Conservation (phyloP, 2,113 vertebrate species). For the Malurus melanocephalus region DNA sequence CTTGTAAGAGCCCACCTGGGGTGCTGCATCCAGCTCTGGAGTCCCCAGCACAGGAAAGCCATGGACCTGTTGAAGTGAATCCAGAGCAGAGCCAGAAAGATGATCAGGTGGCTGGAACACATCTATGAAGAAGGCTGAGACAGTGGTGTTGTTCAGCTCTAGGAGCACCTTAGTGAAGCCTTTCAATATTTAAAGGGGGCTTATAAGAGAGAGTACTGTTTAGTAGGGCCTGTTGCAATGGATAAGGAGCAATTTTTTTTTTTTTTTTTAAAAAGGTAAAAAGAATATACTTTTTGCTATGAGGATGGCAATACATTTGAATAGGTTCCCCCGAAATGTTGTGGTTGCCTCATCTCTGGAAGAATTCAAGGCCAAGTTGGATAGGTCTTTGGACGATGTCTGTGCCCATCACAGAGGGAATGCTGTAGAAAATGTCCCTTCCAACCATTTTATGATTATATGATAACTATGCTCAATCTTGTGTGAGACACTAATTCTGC, state of each 20-base stretch:
- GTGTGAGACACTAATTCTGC: background rate
- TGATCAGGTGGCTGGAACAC: background rate
- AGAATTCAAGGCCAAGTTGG: rapidly evolving
- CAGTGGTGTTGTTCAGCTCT: background rate
- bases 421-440: background rate
- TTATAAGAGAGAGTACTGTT: background rate
- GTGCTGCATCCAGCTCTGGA: background rate
- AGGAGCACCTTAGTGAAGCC: background rate
- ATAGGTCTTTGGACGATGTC: background rate
- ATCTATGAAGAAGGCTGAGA: background rate
- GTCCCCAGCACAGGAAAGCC: background rate
- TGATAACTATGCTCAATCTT: background rate
- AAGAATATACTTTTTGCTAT: background rate
- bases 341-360: background rate
- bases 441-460: background rate
- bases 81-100: background rate
- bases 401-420: background rate
- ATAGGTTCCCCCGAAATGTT: rapidly evolving
- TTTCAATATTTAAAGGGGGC: background rate
- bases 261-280: background rate
- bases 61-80: rapidly evolving
- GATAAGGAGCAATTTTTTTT: background rate
- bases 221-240: background rate
- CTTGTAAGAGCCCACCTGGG: too few relatives aligned
- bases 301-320: rapidly evolving